phyloP scores from a whole-genome alignment of 2,888 invertebrate species.

The Aplocera efformata region DNA sequence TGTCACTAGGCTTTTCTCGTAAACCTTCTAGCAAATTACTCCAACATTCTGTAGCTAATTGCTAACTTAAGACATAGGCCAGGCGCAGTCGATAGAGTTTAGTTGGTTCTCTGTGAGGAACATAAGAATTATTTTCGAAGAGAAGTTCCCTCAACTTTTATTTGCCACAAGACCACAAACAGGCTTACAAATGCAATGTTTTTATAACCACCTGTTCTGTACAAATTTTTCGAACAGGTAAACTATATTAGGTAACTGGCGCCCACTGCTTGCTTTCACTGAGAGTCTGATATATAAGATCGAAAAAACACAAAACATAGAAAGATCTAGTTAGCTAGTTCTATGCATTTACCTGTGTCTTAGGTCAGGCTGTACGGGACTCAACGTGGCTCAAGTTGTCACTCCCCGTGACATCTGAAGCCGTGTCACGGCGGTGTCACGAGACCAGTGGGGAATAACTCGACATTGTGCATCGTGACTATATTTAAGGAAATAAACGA shows the following conservation, averaged over 20 bases:
- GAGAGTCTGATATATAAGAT: no score
- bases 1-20: conserved; percentile 1
- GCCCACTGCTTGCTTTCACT: no score
- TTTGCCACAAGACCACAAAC: no score
- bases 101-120: conserved; percentile 1
- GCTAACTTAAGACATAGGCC: conserved; percentile 19
- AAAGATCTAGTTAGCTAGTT: background rate
- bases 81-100: conserved; percentile 13
- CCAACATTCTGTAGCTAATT: conserved; percentile 18
- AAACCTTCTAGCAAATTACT: conserved; percentile 13
- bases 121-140: no score
- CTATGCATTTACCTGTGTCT: conserved; percentile 4
- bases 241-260: no score
- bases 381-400: conserved; percentile 39
- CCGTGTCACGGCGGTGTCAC: conserved; percentile 34
- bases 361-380: conserved; percentile 23
- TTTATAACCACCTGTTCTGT: no score
- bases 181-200: background rate
- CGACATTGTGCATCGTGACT: conserved; percentile 20
- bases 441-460: conserved; percentile 31
- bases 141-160: no score
- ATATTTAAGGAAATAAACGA: conserved; percentile 3
- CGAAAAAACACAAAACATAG: background rate
- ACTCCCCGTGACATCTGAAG: conserved; percentile 38
- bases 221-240: no score